Conservation (phyloP, 2,888 invertebrate genomes). For the Eremobia ochroleuca region DNA sequence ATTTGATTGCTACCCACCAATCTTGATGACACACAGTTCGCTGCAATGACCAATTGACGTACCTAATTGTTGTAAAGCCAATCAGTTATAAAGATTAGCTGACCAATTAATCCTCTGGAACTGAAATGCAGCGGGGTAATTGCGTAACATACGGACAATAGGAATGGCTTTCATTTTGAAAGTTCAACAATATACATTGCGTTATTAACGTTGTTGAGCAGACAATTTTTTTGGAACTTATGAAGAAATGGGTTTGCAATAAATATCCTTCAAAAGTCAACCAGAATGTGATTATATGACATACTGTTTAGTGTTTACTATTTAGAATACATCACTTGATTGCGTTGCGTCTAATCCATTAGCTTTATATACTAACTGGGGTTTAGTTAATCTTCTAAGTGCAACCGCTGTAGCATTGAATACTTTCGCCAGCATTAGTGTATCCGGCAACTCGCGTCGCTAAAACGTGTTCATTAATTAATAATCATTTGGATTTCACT, state of each 20-base stretch:
- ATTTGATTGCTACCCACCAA: slow-evolving; percentile 42
- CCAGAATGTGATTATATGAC: background rate
- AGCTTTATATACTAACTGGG: slow-evolving; percentile 1
- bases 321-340: slow-evolving; percentile 15
- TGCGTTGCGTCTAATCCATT: slow-evolving; percentile 19
- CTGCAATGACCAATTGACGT: slow-evolving; percentile 10
- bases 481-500: slow-evolving; percentile 65
- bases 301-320: background rate
- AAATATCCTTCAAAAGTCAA: no score
- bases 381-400: slow-evolving; percentile 21
- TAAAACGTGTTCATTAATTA: slow-evolving; percentile 65
- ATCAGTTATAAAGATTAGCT: slow-evolving; percentile 15
- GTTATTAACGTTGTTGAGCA: background rate
- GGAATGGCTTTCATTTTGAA: background rate
- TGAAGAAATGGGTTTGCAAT: background rate
- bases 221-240: background rate
- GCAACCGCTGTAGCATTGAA: slow-evolving; percentile 33
- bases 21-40: slow-evolving; percentile 8
- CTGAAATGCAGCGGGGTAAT: background rate
- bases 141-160: background rate
- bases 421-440: slow-evolving; percentile 64
- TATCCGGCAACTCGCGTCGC: slow-evolving; percentile 52
- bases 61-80: slow-evolving; percentile 14
- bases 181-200: background rate
- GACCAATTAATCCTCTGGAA: slow-evolving; percentile 12